Percentiles rank a stretch among this genome's conserved stretches.
phyloP scores from a whole-genome alignment of 2,797 vertebrate species.

The Urosaurus nigricauda region DNA sequence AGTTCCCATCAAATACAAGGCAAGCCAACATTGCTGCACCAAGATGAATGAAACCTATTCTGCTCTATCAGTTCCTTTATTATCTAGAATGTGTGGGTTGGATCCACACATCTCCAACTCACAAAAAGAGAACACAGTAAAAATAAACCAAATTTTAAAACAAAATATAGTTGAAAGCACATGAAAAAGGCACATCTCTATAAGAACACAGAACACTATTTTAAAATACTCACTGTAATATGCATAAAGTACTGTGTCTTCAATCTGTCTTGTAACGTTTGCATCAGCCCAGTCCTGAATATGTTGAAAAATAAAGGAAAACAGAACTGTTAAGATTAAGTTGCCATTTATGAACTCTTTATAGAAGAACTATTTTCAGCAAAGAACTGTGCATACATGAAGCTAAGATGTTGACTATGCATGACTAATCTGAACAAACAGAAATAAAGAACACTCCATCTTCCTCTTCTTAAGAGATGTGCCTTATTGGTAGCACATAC shows the following conservation, averaged over 20 bases:
- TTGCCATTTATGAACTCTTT: background rate
- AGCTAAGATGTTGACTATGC: background rate
- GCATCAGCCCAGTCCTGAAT: slow-evolving; percentile 92
- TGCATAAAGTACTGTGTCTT: slow-evolving; percentile 93
- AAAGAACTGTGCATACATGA: background rate
- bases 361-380: background rate
- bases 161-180: background rate
- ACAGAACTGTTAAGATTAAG: background rate
- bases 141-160: background rate
- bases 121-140: background rate
- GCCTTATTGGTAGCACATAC: no score
- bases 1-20: background rate
- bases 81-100: background rate
- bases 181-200: background rate
- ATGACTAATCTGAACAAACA: slow-evolving; percentile 6
- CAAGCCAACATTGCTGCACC: background rate
- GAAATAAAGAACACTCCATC: background rate
- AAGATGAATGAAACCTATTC: background rate
- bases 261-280: slow-evolving; percentile 93
- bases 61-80: background rate
- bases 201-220: background rate
- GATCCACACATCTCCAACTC: background rate
- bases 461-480: background rate
- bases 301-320: slow-evolving; percentile 36
- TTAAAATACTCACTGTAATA: slow-evolving; percentile 94